Evolutionary conservation across 2,113 vertebrate species (phyloP).

Genomic region (Turnix velox): DNA sequence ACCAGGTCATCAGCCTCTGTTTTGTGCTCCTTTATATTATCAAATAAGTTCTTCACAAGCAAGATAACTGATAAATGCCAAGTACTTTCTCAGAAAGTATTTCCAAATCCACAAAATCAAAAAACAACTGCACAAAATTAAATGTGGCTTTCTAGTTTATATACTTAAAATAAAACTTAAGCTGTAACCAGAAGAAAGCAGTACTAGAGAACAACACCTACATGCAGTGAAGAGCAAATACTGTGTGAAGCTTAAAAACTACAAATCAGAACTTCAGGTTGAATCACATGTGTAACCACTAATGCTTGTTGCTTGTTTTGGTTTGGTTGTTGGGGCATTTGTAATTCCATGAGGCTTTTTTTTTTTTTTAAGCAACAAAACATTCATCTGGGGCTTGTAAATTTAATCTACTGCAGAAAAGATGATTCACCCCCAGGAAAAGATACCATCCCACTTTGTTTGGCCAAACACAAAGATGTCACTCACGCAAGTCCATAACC

Average conservation of each 20-base stretch:
- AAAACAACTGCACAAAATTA: not conserved
- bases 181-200: not conserved
- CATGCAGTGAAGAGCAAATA: not conserved
- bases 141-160: not conserved
- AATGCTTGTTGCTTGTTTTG: not conserved
- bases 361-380: not conserved
- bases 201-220: not conserved
- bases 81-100: rapidly evolving
- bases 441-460: not conserved
- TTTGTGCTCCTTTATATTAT: not conserved
- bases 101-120: not conserved
- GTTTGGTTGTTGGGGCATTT: not conserved
- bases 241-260: not conserved
- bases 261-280: not conserved
- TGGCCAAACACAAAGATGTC: not conserved
- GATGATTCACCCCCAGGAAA: not conserved
- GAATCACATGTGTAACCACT: not conserved
- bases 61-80: not conserved
- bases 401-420: not conserved
- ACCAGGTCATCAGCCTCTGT: not conserved
- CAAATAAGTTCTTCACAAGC: not conserved
- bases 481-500: not conserved
- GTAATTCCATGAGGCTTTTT: not conserved
- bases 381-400: not conserved
- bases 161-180: not conserved